phyloP scores from a whole-genome alignment of 2,113 vertebrate genomes.

The Coracopsis vasa region DNA sequence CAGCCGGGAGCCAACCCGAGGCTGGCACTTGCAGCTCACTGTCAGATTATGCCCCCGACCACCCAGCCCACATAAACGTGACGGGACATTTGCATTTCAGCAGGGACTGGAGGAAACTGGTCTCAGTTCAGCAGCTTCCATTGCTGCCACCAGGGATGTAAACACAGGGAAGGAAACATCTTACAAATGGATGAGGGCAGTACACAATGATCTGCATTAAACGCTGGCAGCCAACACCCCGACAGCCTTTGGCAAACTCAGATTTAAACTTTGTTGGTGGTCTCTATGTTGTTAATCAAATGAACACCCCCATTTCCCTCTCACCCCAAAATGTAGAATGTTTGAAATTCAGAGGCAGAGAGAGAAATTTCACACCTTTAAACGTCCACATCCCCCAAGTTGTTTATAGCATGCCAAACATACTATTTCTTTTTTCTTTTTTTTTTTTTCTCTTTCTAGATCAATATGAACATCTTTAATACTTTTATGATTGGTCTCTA shows the following conservation, averaged over 20 bases:
- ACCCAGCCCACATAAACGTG: neutral
- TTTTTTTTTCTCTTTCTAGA: neutral
- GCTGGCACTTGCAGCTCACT: accelerated
- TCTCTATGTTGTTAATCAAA: neutral
- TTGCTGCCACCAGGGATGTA: accelerated
- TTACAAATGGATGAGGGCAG: neutral
- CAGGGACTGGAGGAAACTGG: neutral
- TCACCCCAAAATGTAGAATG: neutral
- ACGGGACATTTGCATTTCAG: neutral
- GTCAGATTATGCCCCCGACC: neutral
- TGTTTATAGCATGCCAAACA: neutral
- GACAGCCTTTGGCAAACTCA: neutral
- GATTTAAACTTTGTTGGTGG: neutral
- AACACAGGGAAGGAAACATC: neutral
- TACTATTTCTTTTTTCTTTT: neutral
- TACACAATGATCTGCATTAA: accelerated
- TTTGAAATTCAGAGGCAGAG: neutral
- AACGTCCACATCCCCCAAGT: neutral
- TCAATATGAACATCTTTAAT: neutral
- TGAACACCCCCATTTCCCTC: neutral
- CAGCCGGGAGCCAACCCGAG: accelerated
- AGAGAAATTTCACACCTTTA: neutral
- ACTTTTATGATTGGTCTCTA: neutral
- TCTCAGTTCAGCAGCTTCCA: neutral
- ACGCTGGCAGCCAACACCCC: neutral